These are phyloP conservation scores for Sebastolobus alascanus DNA, from an alignment of 2,797 vertebrate species.

Conservation along the genomic window DNA sequence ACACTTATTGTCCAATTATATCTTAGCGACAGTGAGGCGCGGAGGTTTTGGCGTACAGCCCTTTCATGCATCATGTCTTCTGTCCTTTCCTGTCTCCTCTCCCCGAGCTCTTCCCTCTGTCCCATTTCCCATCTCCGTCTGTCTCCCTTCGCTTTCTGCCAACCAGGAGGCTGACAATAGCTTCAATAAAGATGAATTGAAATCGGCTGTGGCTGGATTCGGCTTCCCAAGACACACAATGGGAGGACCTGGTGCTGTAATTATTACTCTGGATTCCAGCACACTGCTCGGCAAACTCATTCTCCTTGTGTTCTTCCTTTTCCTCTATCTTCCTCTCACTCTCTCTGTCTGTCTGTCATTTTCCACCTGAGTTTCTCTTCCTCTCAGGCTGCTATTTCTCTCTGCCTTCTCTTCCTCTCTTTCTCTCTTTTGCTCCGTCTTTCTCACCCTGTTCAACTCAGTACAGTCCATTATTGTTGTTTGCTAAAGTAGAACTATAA, in stretches of 20 bases:
- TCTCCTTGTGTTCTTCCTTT: slow-evolving; percentile 46
- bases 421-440: slow-evolving; percentile 23
- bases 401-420: slow-evolving; percentile 24
- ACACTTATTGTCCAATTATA: background rate
- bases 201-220: slow-evolving; percentile 75
- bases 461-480: slow-evolving; percentile 85
- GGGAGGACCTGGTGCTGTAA: slow-evolving; percentile 71
- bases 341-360: slow-evolving; percentile 40
- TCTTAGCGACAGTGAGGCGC: background rate
- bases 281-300: slow-evolving; percentile 68
- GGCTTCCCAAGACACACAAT: slow-evolving; percentile 75
- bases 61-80: slow-evolving; percentile 40
- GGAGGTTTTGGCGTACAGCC: slow-evolving; percentile 5
- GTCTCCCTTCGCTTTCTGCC: slow-evolving; percentile 43
- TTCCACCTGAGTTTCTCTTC: slow-evolving; percentile 44
- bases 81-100: slow-evolving; percentile 43
- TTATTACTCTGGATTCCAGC: slow-evolving; percentile 79
- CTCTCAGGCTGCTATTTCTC: slow-evolving; percentile 34
- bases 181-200: slow-evolving; percentile 81
- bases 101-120: slow-evolving; percentile 35
- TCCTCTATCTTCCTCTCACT: slow-evolving; percentile 15
- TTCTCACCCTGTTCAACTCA: slow-evolving; percentile 56
- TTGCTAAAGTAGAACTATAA: slow-evolving; percentile 87
- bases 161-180: slow-evolving; percentile 75
- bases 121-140: slow-evolving; percentile 36